Conservation (phyloP, 2,797 vertebrate species). For the Acomys russatus region DNA sequence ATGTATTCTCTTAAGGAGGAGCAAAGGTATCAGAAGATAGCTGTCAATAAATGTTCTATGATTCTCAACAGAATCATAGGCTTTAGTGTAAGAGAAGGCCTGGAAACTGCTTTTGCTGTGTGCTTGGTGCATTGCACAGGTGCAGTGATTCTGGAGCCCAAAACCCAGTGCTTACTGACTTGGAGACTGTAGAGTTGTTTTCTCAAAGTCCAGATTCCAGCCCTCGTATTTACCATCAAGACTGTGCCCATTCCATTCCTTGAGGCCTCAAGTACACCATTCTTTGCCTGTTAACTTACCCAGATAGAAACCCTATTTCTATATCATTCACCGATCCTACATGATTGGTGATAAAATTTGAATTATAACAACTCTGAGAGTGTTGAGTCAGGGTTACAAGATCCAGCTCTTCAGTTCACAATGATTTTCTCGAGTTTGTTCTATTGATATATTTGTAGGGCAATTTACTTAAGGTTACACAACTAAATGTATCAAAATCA, state of each 20-base stretch:
- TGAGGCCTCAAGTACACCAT: not conserved
- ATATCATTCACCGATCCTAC: not conserved
- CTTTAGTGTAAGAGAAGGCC: not conserved
- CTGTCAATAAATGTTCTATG: not conserved
- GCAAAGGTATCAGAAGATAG: not conserved
- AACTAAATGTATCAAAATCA: constrained; percentile 14
- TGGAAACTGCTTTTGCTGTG: not conserved
- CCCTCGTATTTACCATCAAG: not conserved
- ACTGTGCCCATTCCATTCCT: not conserved
- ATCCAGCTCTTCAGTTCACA: not conserved
- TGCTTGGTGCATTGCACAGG: not conserved
- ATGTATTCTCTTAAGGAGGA: not conserved
- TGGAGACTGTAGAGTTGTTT: not conserved
- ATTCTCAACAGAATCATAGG: not conserved
- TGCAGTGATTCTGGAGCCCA: not conserved
- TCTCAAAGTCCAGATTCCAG: not conserved
- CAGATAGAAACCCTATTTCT: not conserved
- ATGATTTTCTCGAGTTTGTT: not conserved
- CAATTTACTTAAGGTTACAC: not conserved
- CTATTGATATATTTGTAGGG: not conserved
- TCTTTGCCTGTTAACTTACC: not conserved
- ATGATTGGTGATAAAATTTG: constrained; percentile 23
- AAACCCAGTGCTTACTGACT: not conserved
- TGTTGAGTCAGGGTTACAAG: not conserved
- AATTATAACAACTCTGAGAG: not conserved